Percentiles rank a stretch among this genome's conserved stretches.
Conservation (phyloP, 1,140 invertebrate species). For the Neodiprion lecontei region DNA sequence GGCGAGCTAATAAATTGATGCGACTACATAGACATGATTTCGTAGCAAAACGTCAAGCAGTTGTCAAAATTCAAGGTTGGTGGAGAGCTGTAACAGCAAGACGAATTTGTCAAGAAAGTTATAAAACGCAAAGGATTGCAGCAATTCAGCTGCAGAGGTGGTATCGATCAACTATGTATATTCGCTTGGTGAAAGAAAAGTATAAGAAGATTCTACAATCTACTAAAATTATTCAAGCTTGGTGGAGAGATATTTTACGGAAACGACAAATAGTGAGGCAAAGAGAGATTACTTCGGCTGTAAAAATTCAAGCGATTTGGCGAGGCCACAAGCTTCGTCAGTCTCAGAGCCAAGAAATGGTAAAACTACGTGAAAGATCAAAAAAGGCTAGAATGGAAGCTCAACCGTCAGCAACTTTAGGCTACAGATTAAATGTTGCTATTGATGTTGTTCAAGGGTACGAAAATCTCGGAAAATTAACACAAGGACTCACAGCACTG, state of each 20-base stretch:
- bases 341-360: slow-evolving; percentile 44
- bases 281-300: slow-evolving; percentile 59
- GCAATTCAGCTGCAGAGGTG: slow-evolving; percentile 35
- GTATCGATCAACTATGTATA: slow-evolving; percentile 23
- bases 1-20: slow-evolving; percentile 52
- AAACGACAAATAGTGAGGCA: slow-evolving; percentile 50
- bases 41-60: slow-evolving; percentile 37
- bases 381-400: slow-evolving; percentile 57
- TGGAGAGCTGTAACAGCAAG: slow-evolving; percentile 54
- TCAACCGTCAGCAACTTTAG: slow-evolving; percentile 35
- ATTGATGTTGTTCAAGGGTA: slow-evolving; percentile 37
- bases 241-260: slow-evolving; percentile 52
- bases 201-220: slow-evolving; percentile 13
- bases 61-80: slow-evolving; percentile 50
- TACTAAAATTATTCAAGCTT: slow-evolving; percentile 28
- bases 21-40: slow-evolving; percentile 42
- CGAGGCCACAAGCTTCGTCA: slow-evolving; percentile 65
- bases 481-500: slow-evolving; percentile 42
- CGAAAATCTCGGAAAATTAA: slow-evolving; percentile 41
- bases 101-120: slow-evolving; percentile 58
- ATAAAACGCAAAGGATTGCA: slow-evolving; percentile 49
- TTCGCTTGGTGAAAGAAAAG: slow-evolving; percentile 3
- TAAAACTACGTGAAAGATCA: slow-evolving; percentile 57
- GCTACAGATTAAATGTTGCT: slow-evolving; percentile 33
- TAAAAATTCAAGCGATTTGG: slow-evolving; percentile 72